Evolutionary conservation across 1,140 invertebrate species (phyloP).

Genomic region (Microvelia longipes): DNA sequence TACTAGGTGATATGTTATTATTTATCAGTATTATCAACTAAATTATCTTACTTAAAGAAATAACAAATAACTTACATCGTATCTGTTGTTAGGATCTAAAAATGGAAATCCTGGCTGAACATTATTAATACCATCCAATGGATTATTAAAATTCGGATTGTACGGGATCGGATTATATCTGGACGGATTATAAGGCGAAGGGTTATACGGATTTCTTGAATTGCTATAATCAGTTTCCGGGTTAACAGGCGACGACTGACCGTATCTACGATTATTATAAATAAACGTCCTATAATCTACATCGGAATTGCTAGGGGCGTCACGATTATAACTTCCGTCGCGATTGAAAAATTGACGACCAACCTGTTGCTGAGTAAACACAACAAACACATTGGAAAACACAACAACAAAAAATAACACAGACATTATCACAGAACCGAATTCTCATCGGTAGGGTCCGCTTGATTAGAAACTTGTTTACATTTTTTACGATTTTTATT

Average conservation of each 20-base stretch:
- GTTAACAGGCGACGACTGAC: not conserved
- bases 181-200: conserved; percentile 1
- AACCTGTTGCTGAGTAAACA: not conserved
- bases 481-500: not conserved
- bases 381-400: not conserved
- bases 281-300: conserved; percentile 10
- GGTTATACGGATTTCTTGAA: conserved; percentile 2
- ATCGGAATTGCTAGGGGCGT: conserved; percentile 3
- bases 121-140: conserved; percentile 1
- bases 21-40: too few relatives aligned
- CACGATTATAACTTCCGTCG: conserved; percentile 9
- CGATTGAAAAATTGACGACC: not conserved
- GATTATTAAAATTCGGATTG: conserved; percentile 9
- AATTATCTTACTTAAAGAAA: too few relatives aligned
- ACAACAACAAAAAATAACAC: not conserved
- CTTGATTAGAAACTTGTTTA: not conserved
- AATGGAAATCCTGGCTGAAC: not conserved
- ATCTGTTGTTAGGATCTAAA: not conserved
- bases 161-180: conserved; percentile 5
- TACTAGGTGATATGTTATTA: too few relatives aligned
- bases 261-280: conserved; percentile 9
- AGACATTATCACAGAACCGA: not conserved
- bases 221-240: not conserved
- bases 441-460: not conserved
- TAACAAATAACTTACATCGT: conserved; percentile 2